phyloP scores from a whole-genome alignment of 2,797 vertebrate species.

The Emys orbicularis region DNA sequence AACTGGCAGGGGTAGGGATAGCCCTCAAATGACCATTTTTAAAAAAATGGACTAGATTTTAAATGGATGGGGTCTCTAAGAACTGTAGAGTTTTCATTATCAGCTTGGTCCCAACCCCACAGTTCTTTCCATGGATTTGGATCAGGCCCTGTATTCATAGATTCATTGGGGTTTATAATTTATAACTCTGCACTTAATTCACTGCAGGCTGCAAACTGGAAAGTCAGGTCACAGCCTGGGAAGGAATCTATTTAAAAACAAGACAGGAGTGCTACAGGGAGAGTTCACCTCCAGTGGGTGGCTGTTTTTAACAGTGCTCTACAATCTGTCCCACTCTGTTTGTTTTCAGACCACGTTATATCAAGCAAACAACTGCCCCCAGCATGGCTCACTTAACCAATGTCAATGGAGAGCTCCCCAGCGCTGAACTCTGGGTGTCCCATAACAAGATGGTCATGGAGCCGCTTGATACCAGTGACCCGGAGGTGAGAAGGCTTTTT shows the following conservation, averaged over 20 bases:
- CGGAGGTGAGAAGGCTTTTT: slow-evolving; percentile 84
- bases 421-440: slow-evolving; percentile 84
- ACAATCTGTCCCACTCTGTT: not conserved
- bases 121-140: not conserved
- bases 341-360: slow-evolving; percentile 20
- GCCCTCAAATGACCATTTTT: not conserved
- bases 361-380: not conserved
- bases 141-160: not conserved
- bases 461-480: slow-evolving; percentile 87
- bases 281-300: not conserved
- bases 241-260: not conserved
- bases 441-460: slow-evolving; percentile 93
- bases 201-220: not conserved
- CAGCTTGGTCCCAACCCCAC: not conserved
- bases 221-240: not conserved
- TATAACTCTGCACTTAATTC: not conserved
- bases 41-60: not conserved
- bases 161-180: not conserved
- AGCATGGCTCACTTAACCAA: slow-evolving; percentile 78
- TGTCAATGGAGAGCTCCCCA: slow-evolving; percentile 53
- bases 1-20: not conserved
- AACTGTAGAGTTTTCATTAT: not conserved
- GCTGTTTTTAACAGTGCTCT: not conserved
- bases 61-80: not conserved
- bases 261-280: accelerated